Conservation (phyloP, 2,113 vertebrate genomes). For the Elachura formosa region DNA sequence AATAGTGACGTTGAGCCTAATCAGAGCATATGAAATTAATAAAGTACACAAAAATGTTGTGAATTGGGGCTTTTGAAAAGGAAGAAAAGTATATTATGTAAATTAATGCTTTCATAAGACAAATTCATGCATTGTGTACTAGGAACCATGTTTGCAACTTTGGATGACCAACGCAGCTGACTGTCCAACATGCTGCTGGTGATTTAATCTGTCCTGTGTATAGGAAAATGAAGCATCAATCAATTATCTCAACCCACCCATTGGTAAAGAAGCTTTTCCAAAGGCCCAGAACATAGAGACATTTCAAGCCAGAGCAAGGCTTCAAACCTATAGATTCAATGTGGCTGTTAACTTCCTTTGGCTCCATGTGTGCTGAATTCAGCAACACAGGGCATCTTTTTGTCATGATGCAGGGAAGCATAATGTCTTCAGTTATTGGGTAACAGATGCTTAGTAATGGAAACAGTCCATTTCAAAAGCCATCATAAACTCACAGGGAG, state of each 20-base stretch:
- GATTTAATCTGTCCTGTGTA: not conserved
- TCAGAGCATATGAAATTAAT: not conserved
- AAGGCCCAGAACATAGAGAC: not conserved
- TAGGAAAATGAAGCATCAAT: not conserved
- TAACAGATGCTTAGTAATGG: conserved; percentile 56
- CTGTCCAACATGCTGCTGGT: not conserved
- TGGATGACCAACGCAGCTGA: not conserved
- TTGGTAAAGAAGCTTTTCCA: not conserved
- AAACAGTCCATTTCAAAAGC: conserved; percentile 40
- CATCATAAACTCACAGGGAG: conserved; percentile 35
- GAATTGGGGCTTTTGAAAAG: not conserved
- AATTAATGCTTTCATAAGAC: not conserved
- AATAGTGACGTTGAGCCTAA: not conserved
- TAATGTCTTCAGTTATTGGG: conserved; percentile 16
- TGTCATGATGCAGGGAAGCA: not conserved
- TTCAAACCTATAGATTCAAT: not conserved
- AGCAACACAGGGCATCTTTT: conserved; percentile 51
- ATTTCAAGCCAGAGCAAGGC: not conserved
- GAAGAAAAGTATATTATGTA: not conserved
- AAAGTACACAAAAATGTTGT: not conserved
- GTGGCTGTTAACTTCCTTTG: not conserved
- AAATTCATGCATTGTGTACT: not conserved
- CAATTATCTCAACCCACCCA: not conserved
- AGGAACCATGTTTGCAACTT: not conserved
- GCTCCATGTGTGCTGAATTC: not conserved